Evolutionary conservation across 1,140 invertebrate genomes (phyloP), one percentile per base, ranked within the genome.

Genomic region (Ostrea denselamellosa): DNA sequence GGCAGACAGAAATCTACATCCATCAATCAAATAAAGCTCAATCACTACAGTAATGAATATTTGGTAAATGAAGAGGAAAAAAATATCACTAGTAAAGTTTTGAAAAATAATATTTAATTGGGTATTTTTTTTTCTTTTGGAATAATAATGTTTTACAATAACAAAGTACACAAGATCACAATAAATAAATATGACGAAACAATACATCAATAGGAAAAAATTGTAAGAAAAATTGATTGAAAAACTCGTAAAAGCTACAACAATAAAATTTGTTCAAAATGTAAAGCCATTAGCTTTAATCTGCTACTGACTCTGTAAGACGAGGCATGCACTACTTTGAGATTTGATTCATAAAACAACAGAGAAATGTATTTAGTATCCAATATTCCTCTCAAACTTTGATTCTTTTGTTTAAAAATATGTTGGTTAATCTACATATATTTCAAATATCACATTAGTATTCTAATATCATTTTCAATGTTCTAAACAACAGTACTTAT

Each of bases 71-170:
- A 58, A 58, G 9, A 56, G 9, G 19, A 62, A 77, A 12, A 77
- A 77, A 25, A 34, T 8, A 77, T 28, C 8, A 34, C 28, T 10
- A 17, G 12, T 14, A 34, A 77, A 77, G 68, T 34, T 77, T 77
- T 77, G 25, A 77, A 77, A 77, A 77, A 77, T 62, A 77, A 77
- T 77, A 77, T 77, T 77, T 77, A 77, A 77, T 77, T 77, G 28
- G 68, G 68, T 77, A 77, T 77, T 77, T 77, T 58, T 77, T 77
- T 77, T 77, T 77, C 28, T 58, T 77, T 77, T 77, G 68, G 68
- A 77, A 77, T 77, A 77, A 34, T 25, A 77, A 77, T 77, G 68
- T 77, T 28, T 77, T 77, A 77, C 68, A 34, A 77, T 77, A 77
- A 77, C 25, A 77, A 77, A 77, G 58, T 77, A 77, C 68, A 77